Evolutionary conservation across 2,888 invertebrate genomes (phyloP), one percentile per base, ranked within the genome.

Genomic region (Tanypteryx hageni): DNA sequence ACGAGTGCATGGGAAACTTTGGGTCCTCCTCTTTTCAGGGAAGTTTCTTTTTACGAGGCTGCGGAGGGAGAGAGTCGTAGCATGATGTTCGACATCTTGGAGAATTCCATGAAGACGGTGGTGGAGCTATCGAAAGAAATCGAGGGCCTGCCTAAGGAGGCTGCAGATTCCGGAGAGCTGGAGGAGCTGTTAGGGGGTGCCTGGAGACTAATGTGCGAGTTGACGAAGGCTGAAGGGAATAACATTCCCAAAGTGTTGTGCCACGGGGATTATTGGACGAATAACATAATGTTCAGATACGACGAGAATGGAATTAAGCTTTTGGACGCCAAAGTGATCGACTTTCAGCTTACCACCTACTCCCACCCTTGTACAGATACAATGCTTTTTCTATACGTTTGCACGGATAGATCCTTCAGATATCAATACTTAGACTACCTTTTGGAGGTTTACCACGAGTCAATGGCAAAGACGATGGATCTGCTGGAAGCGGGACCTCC

Each of bases 261-360:
- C 44, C 89, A 89, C 64, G 89, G 89, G 13, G 68, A 89, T 64
- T 89, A n/a, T 13, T 89, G 89, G 89, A n/a, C 64, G 44, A 89
- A 89, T n/a, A 89, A 89, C 44, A 64, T 89, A 13, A 89, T 89
- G 89, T 64, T 64, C 44, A 27, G 68, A 56, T 89, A 89, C n/a
- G 89, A 64, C 16, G 18, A 18, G 18, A 8, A 27, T n/a, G 44
- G 89, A 1, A 27, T 13, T 18, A 83, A 44, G 14, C 89, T 64
- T 1, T 10, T 89, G 10, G 89, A 89, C 11, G 89, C 89, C 44
- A 89, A 89, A 64, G n/a, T 64, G 13, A 56, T 89, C 0, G 89
- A 89, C 44, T 31, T 89, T 13, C 89, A 89, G 64, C 44, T n/a
- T 0, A 64, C 68, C 10, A 89, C 61, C 44, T 89, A 89, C 56